These are phyloP conservation scores for Drosophila limbata DNA, from an alignment of 2,888 invertebrate species.

Conservation along the genomic window DNA sequence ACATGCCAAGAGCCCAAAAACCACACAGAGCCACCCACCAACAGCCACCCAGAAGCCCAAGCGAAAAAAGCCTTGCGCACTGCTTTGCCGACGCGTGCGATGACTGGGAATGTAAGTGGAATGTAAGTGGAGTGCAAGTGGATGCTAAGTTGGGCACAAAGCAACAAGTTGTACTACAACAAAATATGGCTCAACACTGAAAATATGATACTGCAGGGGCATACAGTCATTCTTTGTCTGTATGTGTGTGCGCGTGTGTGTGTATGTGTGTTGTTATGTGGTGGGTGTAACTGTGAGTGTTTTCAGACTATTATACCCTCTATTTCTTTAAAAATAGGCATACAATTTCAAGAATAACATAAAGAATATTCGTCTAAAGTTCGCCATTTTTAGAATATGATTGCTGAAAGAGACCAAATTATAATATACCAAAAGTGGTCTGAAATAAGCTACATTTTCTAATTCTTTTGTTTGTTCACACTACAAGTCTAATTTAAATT, in stretches of 20 bases:
- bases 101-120: slow-evolving; percentile 9
- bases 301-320: slow-evolving; percentile 4
- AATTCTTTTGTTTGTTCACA: too few relatives aligned
- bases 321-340: background rate
- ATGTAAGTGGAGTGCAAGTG: slow-evolving; percentile 13
- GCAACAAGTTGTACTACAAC: slow-evolving; percentile 40
- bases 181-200: slow-evolving; percentile 8
- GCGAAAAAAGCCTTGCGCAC: too few relatives aligned
- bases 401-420: too few relatives aligned
- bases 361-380: too few relatives aligned
- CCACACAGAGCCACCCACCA: slow-evolving; percentile 2
- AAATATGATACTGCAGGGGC: background rate
- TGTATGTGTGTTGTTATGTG: background rate
- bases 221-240: background rate
- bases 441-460: too few relatives aligned
- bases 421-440: too few relatives aligned
- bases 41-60: background rate
- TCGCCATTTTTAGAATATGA: too few relatives aligned
- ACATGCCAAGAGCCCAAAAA: slow-evolving; percentile 4
- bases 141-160: slow-evolving; percentile 3
- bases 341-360: too few relatives aligned
- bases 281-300: slow-evolving; percentile 1
- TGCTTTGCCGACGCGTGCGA: slow-evolving; percentile 43
- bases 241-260: background rate
- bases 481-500: too few relatives aligned